Percentiles rank a stretch among this genome's conserved stretches.
phyloP scores from a whole-genome alignment of 2,797 vertebrate species.

The Rhinella marina region DNA sequence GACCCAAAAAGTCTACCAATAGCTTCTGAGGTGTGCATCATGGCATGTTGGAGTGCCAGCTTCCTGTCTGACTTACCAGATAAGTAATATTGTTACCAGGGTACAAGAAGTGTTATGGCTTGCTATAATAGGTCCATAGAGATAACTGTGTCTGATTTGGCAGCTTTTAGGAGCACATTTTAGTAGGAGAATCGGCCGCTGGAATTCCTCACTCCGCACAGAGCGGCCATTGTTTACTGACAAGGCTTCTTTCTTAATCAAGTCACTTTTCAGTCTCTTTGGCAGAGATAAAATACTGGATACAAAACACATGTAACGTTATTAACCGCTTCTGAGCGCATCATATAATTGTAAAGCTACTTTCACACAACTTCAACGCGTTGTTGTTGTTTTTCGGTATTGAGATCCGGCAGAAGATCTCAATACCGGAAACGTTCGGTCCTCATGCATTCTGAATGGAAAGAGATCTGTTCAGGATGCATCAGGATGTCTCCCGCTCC shows the following conservation, averaged over 20 bases:
- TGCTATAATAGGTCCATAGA: background rate
- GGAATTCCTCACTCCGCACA: background rate
- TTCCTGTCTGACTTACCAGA: background rate
- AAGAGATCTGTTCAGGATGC: too few species aligned
- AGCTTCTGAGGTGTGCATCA: background rate
- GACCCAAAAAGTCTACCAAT: too few species aligned
- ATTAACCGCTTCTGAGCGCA: background rate
- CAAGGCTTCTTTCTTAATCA: slow-evolving; percentile 23
- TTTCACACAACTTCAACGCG: too few species aligned
- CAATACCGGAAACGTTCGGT: too few species aligned
- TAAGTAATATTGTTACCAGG: background rate
- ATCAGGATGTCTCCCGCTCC: too few species aligned
- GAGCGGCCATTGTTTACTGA: slow-evolving; percentile 22
- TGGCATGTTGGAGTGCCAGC: background rate
- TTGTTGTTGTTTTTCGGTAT: too few species aligned
- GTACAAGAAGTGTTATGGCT: background rate
- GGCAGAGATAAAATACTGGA: slow-evolving; percentile 1
- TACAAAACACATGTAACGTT: background rate
- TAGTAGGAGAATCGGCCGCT: background rate
- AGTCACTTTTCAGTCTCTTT: background rate
- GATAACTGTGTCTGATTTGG: background rate
- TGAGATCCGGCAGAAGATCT: too few species aligned
- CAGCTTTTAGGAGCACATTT: background rate
- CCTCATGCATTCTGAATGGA: too few species aligned
- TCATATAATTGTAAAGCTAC: background rate